These are phyloP conservation scores for Dicrostonyx torquatus DNA, from an alignment of 2,797 vertebrate genomes.

Conservation along the genomic window DNA sequence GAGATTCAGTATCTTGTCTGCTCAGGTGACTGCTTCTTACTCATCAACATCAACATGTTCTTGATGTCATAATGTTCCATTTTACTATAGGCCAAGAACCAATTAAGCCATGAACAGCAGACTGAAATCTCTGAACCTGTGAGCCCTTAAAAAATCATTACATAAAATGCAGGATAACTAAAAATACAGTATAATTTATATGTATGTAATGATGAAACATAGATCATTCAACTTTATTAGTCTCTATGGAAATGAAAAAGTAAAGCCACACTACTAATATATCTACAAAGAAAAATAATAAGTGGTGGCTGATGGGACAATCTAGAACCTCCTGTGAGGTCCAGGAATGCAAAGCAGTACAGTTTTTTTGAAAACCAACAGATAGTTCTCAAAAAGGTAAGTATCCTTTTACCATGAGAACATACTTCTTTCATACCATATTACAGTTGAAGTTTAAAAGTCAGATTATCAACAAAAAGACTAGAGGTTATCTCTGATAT, in stretches of 20 bases:
- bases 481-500: background rate
- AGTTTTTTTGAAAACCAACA: conserved; percentile 17
- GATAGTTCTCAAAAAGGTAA: background rate
- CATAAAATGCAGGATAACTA: background rate
- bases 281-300: background rate
- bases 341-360: background rate
- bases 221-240: background rate
- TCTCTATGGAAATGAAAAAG: conserved; percentile 9
- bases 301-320: background rate
- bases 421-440: background rate
- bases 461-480: background rate
- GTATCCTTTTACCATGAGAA: background rate
- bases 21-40: background rate
- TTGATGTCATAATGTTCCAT: background rate
- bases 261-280: background rate
- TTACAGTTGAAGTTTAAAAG: background rate
- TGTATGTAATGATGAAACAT: background rate
- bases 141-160: background rate
- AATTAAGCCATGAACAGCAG: background rate
- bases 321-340: background rate
- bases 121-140: background rate
- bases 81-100: background rate
- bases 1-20: background rate
- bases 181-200: background rate
- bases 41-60: background rate